Evolutionary conservation across 92 coral and sea anemone species (phyloP).

Genomic region (Umimayanthus kanabou): DNA sequence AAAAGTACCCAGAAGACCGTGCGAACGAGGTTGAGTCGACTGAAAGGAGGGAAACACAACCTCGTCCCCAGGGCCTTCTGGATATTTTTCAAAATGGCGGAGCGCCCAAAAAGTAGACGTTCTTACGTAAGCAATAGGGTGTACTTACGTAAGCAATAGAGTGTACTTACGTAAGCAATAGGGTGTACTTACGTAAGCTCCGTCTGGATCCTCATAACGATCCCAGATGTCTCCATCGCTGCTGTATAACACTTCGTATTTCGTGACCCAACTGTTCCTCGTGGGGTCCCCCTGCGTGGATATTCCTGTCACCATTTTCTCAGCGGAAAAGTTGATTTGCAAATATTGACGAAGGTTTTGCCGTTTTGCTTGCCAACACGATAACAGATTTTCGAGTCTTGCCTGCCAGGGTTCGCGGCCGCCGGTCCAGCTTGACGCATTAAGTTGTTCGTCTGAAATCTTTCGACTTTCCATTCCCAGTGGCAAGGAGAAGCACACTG

Average conservation of each 20-base stretch:
- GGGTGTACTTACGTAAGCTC: background rate
- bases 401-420: conserved; percentile 26
- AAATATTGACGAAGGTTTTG: background rate
- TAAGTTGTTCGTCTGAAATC: conserved; percentile 1
- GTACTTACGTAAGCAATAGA: no score
- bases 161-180: no score
- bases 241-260: conserved; percentile 21
- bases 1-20: no score
- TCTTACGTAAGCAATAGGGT: no score
- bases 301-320: conserved; percentile 17
- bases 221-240: background rate
- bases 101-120: no score
- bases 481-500: background rate
- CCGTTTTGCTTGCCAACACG: conserved; percentile 33
- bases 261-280: conserved; percentile 26
- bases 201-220: conserved; percentile 4
- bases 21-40: no score
- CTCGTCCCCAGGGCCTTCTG: no score
- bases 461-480: conserved; percentile 1
- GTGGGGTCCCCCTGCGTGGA: conserved; percentile 45
- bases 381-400: conserved; percentile 17
- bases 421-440: conserved; percentile 8
- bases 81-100: no score
- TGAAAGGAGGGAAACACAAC: no score
- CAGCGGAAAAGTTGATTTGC: conserved; percentile 10